Conservation (phyloP, 2,888 invertebrate species). For the Drosophila niveifrons region DNA sequence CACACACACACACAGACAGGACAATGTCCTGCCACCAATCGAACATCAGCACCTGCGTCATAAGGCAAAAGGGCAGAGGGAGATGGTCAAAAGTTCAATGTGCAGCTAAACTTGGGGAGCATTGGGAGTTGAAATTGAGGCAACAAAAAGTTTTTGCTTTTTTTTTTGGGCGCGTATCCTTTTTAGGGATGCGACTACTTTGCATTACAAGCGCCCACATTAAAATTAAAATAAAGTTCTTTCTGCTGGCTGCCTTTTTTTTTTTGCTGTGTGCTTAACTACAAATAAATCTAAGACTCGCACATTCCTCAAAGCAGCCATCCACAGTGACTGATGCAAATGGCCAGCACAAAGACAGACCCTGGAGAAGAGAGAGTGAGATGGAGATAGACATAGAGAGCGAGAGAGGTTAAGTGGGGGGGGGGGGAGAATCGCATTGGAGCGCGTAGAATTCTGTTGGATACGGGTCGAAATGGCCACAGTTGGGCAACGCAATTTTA, state of each 20-base stretch:
- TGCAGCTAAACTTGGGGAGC: background rate
- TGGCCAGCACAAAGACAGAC: slow-evolving; percentile 42
- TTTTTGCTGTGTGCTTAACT: slow-evolving; percentile 41
- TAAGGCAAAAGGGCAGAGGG: slow-evolving; percentile 9
- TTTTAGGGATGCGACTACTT: slow-evolving; percentile 57
- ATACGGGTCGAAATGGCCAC: slow-evolving; percentile 74
- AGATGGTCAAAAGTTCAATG: background rate
- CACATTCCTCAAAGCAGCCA: slow-evolving; percentile 61
- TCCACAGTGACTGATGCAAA: slow-evolving; percentile 59
- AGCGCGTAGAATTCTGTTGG: slow-evolving; percentile 33
- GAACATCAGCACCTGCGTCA: slow-evolving; percentile 66
- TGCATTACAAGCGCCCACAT: slow-evolving; percentile 75
- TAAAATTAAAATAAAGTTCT: slow-evolving; percentile 79
- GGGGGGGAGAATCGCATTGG: background rate
- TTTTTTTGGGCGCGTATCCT: slow-evolving; percentile 36
- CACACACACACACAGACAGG: slow-evolving; percentile 13
- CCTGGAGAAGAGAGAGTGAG: slow-evolving; percentile 7
- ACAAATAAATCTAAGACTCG: slow-evolving; percentile 81
- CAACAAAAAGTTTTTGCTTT: no score
- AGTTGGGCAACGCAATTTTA: slow-evolving; percentile 75
- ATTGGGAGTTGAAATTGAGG: background rate
- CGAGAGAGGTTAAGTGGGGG: no score
- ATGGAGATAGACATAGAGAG: background rate
- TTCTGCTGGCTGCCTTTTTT: slow-evolving; percentile 51
- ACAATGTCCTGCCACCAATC: slow-evolving; percentile 56